phyloP scores from a whole-genome alignment of 2,888 invertebrate species.

The Arctia plantaginis region DNA sequence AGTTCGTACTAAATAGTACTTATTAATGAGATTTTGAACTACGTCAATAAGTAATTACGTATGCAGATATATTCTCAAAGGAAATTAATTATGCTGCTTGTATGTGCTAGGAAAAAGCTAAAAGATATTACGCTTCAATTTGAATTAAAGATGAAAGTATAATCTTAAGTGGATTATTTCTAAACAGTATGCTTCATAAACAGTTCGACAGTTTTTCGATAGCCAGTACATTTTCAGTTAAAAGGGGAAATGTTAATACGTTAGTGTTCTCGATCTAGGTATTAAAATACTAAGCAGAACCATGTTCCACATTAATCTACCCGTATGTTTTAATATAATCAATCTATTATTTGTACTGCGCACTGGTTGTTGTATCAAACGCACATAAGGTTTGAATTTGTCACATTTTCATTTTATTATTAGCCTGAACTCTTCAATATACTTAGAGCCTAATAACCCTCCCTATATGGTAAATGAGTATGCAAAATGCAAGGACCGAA shows the following conservation, averaged over 20 bases:
- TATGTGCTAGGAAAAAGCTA: constrained; percentile 53
- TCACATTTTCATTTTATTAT: neutral
- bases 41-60: constrained; percentile 31
- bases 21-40: constrained; percentile 39
- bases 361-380: neutral
- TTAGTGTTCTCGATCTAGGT: neutral
- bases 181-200: neutral
- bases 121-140: constrained; percentile 49
- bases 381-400: neutral
- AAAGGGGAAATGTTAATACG: neutral
- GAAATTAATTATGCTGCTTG: constrained; percentile 37
- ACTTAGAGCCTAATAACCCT: neutral
- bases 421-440: neutral
- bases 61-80: constrained; percentile 41
- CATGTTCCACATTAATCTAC: constrained; percentile 33
- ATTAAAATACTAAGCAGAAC: constrained; percentile 40
- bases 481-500: no score
- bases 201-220: constrained; percentile 26
- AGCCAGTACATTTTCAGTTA: constrained; percentile 4
- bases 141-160: constrained; percentile 55
- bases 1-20: constrained; percentile 37
- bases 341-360: neutral
- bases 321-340: constrained; percentile 19
- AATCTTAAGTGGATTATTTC: constrained; percentile 48
- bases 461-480: no score